phyloP scores from a whole-genome alignment of 2,113 vertebrate genomes.

The Zapus hudsonius region DNA sequence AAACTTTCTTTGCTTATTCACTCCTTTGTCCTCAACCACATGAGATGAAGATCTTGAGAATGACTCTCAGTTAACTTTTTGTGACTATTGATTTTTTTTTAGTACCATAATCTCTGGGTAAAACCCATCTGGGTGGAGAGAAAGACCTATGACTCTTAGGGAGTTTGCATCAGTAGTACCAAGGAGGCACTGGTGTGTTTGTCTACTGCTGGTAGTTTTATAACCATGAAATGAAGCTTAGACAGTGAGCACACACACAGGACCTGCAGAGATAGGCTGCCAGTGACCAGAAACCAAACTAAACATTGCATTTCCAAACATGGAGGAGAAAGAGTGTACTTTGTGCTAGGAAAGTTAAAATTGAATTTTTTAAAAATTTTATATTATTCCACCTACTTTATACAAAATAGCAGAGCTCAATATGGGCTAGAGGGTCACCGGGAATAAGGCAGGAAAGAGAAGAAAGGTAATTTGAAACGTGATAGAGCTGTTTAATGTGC shows the following conservation, averaged over 20 bases:
- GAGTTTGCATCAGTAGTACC: too few relatives aligned
- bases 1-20: too few relatives aligned
- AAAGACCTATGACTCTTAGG: too few relatives aligned
- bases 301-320: not conserved
- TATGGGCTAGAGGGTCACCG: not conserved
- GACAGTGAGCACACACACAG: rapidly evolving
- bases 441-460: not conserved
- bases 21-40: too few relatives aligned
- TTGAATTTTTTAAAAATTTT: not conserved
- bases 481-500: not conserved
- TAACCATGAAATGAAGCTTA: not conserved
- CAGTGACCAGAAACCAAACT: not conserved
- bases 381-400: not conserved
- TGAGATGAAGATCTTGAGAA: too few relatives aligned
- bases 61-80: too few relatives aligned
- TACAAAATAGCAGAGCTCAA: not conserved
- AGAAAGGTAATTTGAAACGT: not conserved
- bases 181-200: rapidly evolving
- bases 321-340: not conserved
- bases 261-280: not conserved
- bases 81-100: too few relatives aligned
- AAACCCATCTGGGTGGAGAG: too few relatives aligned
- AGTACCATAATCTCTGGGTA: too few relatives aligned
- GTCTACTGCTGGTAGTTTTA: not conserved
- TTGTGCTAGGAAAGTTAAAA: not conserved